A percentile compares a stretch with the other conserved stretches of the same genome.
These are phyloP conservation scores for Dryobota labecula DNA, from an alignment of 2,888 invertebrate genomes.

Conservation along the genomic window DNA sequence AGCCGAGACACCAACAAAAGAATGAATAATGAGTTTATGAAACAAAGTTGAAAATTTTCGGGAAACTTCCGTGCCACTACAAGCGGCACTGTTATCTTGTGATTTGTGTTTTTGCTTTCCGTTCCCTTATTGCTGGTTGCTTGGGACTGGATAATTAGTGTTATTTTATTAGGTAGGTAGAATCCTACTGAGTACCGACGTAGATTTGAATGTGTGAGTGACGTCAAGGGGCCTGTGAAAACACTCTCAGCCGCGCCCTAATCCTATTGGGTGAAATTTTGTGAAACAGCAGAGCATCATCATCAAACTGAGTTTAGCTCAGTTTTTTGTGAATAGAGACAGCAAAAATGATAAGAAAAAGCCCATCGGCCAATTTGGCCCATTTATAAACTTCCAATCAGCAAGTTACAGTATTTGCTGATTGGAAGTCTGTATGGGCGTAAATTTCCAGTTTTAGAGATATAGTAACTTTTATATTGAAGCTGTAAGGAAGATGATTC, in stretches of 20 bases:
- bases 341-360: too few species aligned
- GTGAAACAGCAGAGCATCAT: not conserved
- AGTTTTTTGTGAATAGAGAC: too few species aligned
- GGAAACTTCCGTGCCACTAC: constrained; percentile 82
- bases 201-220: constrained; percentile 12
- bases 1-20: constrained; percentile 86
- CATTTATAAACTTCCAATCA: too few species aligned
- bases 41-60: constrained; percentile 88
- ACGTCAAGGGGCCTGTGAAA: not conserved
- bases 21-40: constrained; percentile 88
- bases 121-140: constrained; percentile 59
- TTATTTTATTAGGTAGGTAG: constrained; percentile 29
- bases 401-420: too few species aligned
- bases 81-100: constrained; percentile 80
- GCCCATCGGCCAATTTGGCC: too few species aligned
- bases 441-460: too few species aligned
- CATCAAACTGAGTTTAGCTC: too few species aligned
- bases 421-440: too few species aligned
- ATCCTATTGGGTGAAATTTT: constrained; percentile 1
- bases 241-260: not conserved
- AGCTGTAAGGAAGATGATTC: too few species aligned
- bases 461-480: too few species aligned
- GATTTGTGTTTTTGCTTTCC: constrained; percentile 82
- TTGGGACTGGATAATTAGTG: constrained; percentile 46
- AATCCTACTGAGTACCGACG: not conserved